phyloP scores from a whole-genome alignment of 2,888 invertebrate genomes.

The Idaea aversata region DNA sequence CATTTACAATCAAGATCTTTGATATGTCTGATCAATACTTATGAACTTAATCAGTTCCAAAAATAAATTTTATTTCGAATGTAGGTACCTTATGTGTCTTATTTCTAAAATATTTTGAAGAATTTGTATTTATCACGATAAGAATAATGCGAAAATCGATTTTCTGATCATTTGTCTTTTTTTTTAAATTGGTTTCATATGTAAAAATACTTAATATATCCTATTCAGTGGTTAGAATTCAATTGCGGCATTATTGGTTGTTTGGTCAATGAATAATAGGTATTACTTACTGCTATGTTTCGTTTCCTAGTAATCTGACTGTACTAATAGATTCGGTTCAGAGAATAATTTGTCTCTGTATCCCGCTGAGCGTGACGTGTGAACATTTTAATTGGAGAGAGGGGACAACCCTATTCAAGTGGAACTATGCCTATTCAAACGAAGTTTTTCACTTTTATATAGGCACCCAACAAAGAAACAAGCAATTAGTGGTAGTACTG shows the following conservation, averaged over 20 bases:
- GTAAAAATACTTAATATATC: too few species aligned
- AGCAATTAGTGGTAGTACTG: neutral
- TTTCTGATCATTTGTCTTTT: neutral
- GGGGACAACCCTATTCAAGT: slow-evolving; percentile 55
- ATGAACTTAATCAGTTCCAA: too few species aligned
- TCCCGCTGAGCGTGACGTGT: slow-evolving; percentile 72
- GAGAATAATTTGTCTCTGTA: slow-evolving; percentile 31
- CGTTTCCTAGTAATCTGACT: slow-evolving; percentile 35
- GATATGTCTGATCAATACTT: slow-evolving; percentile 10
- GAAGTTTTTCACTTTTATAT: neutral
- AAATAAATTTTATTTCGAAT: too few species aligned
- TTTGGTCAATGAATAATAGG: slow-evolving; percentile 4
- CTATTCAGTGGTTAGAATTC: slow-evolving; percentile 24
- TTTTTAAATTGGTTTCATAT: too few species aligned
- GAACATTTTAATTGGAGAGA: slow-evolving; percentile 73
- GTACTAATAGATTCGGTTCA: slow-evolving; percentile 40
- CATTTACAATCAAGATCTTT: neutral
- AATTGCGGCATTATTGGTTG: slow-evolving; percentile 15
- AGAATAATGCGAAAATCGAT: neutral
- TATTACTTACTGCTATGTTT: slow-evolving; percentile 36
- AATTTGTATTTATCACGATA: too few species aligned
- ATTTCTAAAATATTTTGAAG: too few species aligned
- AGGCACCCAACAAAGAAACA: neutral
- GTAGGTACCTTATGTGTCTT: too few species aligned
- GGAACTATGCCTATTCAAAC: slow-evolving; percentile 17